Base-by-base conservation (phyloP, 2,888 invertebrate species). In the Oscheius myriophilus region DNA sequence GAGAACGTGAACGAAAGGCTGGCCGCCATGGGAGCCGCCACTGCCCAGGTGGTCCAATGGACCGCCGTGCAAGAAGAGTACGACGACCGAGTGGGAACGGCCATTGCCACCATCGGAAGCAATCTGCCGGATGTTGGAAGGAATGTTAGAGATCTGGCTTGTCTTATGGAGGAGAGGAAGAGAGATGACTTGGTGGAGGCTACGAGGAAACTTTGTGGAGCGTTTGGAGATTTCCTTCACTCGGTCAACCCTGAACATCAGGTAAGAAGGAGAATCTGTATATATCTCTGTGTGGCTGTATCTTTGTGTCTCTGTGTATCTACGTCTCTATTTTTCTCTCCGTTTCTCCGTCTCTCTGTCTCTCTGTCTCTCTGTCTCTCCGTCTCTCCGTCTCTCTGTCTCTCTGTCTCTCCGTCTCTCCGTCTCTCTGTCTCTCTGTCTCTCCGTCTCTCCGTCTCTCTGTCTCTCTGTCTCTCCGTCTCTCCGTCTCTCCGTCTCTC, bases 21-120 rank as follows among this genome's bases (percentile, higher is more conserved):
- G 82, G 96, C 96, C 6, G 96, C 96, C 69, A 97, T 98, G 96
- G 97, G 94, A 89, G 97, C 97, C 0, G 97, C 97, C 67, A 98
- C 97, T 0, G 98, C 98, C 11, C 95, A 96, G 88, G 93, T 96
- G 59, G 93, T 96, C 69, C 94, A 94, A 0, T 90, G 93, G 68
- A 95, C 95, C 0, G 92, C 84, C 18, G 87, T 87, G 21, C 86
- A 94, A 78, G 93, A 96, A 11, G 96, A 96, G 88, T 94, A 95
- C 87, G 93, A 93, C 4, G 80, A 79, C 21, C 94, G 95, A 0
- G 95, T 98, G 0, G 96, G 96, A 0, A 94, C 95, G 0, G 97
- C 97, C 39, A 95, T 98, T 74, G 94, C 94, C 12, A 96, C 96
- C 61, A 98, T 98, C 84, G 94, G 96, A 42, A 93, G 92, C 83